Evolutionary conservation across 35 echinoderm and acorn worm genomes (phyloP), one percentile per base, ranked within the genome.

Genomic region (Strongylocentrotus purpuratus): DNA sequence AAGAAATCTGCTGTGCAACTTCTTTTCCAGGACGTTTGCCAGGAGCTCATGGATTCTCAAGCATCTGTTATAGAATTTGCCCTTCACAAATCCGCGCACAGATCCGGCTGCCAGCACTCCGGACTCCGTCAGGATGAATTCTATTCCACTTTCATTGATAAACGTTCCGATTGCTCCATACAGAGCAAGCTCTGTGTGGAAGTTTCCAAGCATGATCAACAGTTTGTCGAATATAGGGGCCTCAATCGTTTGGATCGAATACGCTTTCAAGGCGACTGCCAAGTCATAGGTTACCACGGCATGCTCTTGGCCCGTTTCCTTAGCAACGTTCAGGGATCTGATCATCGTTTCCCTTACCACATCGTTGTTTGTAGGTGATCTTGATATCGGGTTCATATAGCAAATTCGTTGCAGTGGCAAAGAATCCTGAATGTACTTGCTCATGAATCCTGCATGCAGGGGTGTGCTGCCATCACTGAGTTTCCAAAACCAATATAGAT

Each of bases 21-120:
- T 96, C 55, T 94, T 45, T 91, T 98, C 97, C 94, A 98, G 70
- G 2, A 94, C 97, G 90, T 95, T 97, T 15, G 97, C 95, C 86
- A 98, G 94, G 13, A 97, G 13, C 20, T 96, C 94, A 86, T 98
- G 95, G 89, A 97, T 96, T 22, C 94, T 17, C 31, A 96, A 96
- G 94, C 97, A 98, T 86, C 97, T 92, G 87, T 98, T 98, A 48
- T 98, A 99, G 89, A 97, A 99, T 45, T 99, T 99, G 20, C 98
- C 97, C 47, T 97, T 95, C 1, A 96, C 94, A 50, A 97, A 97
- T 4, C 97, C 96, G 10, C 91, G 94, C 91, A 98, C 48, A 45
- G 95, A 96, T 11, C 95, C 96, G 94, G 97, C 97, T 46, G 97
- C 97, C 31, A 98, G 94, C 86, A 98, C 55, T 48, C 92, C 95